Evolutionary conservation across 2,113 vertebrate species (phyloP).

Genomic region (Macquaria ambigua): DNA sequence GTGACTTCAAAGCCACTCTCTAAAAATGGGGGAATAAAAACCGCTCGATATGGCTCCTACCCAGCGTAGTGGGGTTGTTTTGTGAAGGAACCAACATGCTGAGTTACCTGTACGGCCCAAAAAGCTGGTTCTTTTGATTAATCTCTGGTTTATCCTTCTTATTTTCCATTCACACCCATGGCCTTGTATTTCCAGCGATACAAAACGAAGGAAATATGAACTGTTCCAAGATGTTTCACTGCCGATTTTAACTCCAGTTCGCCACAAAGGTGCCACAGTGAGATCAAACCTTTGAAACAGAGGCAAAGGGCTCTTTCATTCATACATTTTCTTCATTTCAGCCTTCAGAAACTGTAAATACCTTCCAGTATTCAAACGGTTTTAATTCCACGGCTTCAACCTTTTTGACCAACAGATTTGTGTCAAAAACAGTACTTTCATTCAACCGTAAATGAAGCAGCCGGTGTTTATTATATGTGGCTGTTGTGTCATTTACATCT

Average conservation of each 20-base stretch:
- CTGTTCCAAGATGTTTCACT: background rate
- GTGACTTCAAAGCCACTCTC: constrained; percentile 56
- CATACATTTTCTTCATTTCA: background rate
- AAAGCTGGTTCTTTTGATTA: constrained; percentile 24
- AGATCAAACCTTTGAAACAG: background rate
- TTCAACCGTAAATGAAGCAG: too few species aligned
- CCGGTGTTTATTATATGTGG: too few species aligned
- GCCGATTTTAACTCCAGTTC: background rate
- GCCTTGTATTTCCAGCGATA: background rate
- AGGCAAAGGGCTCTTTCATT: background rate
- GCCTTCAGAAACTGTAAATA: background rate
- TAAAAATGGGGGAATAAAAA: constrained; percentile 41
- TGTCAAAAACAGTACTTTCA: too few species aligned
- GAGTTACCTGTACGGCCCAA: constrained; percentile 33
- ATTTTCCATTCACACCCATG: background rate
- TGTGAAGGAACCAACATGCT: constrained; percentile 52
- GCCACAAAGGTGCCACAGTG: background rate
- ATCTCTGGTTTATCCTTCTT: constrained; percentile 9
- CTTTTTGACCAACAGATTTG: too few species aligned
- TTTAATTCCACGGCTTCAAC: too few species aligned
- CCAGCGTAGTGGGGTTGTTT: constrained; percentile 31
- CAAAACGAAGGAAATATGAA: background rate
- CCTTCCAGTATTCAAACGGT: background rate
- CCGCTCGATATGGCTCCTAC: constrained; percentile 9
- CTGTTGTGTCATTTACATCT: too few species aligned